Conservation (phyloP, 64 coral and sea anemone species). For the Anthopleura sola region DNA sequence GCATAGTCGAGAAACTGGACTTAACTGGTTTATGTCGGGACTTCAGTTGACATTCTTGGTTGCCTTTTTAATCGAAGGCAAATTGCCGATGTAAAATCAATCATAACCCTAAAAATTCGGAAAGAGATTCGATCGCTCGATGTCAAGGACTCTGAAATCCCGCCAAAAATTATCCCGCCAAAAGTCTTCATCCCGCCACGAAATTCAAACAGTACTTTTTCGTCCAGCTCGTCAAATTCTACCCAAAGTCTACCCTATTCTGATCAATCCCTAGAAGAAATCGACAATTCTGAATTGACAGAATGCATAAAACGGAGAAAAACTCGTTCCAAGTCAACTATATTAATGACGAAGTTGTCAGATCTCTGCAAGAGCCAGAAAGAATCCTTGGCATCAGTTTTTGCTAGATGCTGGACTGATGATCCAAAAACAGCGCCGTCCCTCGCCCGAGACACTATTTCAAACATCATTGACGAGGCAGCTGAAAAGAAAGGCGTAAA, state of each 20-base stretch:
- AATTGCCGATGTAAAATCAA: neutral
- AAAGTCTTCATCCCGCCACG: neutral
- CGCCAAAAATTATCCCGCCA: constrained; percentile 21
- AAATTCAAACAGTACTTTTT: neutral
- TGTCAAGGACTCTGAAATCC: constrained; percentile 8
- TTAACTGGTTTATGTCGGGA: constrained; percentile 18
- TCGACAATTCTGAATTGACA: constrained; percentile 15
- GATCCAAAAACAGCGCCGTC: neutral
- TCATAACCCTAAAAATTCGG: neutral
- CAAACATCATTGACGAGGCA: constrained; percentile 19
- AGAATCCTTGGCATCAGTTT: constrained; percentile 25
- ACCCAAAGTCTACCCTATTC: neutral
- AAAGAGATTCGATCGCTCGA: constrained; percentile 12
- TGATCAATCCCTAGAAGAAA: constrained; percentile 8
- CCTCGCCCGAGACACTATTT: too few relatives aligned
- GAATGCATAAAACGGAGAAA: constrained; percentile 22
- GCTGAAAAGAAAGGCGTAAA: constrained; percentile 6
- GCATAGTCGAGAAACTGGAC: constrained; percentile 11
- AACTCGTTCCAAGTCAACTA: neutral
- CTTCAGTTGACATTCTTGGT: constrained; percentile 30
- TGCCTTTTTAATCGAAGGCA: constrained; percentile 20
- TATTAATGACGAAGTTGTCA: neutral
- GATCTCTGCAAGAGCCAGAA: constrained; percentile 21
- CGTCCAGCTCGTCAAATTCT: neutral
- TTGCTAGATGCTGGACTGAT: constrained; percentile 6